phyloP scores from a whole-genome alignment of 2,888 invertebrate species.

The Acrobasis consociella region DNA sequence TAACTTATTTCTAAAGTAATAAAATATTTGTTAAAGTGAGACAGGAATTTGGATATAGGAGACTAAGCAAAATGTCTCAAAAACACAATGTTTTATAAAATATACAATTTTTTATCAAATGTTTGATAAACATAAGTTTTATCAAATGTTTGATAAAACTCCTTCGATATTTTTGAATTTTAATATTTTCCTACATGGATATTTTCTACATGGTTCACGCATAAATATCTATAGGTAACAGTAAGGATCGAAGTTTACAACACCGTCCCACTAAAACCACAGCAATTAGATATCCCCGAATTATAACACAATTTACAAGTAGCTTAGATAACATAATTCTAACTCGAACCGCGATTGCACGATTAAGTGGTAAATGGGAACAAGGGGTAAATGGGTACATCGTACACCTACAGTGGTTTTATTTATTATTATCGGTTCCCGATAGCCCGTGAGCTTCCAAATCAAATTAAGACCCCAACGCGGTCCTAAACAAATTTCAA shows the following conservation, averaged over 20 bases:
- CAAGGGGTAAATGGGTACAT: slow-evolving; percentile 18
- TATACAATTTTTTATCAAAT: background rate
- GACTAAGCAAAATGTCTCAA: background rate
- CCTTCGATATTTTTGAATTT: background rate
- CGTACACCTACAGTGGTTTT: slow-evolving; percentile 61
- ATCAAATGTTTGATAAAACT: background rate
- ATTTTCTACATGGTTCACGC: no score
- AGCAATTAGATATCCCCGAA: slow-evolving; percentile 6
- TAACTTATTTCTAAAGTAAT: no score
- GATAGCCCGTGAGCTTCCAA: slow-evolving; percentile 64
- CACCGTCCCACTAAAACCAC: slow-evolving; percentile 2
- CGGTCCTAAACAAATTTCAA: slow-evolving; percentile 81
- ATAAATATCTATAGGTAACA: background rate
- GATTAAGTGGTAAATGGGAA: slow-evolving; percentile 40
- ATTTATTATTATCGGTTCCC: slow-evolving; percentile 65
- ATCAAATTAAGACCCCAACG: slow-evolving; percentile 72
- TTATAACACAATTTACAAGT: slow-evolving; percentile 19
- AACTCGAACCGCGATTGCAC: slow-evolving; percentile 46
- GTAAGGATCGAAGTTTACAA: background rate
- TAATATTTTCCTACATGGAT: background rate
- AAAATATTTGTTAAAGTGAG: no score
- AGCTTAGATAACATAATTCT: slow-evolving; percentile 39
- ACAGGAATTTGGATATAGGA: no score
- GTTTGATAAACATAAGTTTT: background rate
- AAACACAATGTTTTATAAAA: background rate